Conservation (phyloP, 2,113 vertebrate genomes). For the Oxyura jamaicensis region DNA sequence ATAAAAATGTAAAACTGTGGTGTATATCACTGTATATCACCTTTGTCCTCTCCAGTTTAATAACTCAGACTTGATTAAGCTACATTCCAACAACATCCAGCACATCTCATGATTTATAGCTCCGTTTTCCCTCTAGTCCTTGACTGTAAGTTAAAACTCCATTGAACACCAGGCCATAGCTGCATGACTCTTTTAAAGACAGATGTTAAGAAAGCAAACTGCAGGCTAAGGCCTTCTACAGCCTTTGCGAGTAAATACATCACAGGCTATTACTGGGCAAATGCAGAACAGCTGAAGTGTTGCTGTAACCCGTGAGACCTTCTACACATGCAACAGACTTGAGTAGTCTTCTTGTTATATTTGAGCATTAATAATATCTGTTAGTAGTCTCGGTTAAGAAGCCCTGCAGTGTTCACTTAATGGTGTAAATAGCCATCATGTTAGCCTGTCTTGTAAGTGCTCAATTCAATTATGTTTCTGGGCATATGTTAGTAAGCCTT, state of each 20-base stretch:
- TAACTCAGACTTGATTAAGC: neutral
- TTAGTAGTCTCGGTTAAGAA: neutral
- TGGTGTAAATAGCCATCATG: neutral
- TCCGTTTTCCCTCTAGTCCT: neutral
- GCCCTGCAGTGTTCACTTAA: neutral
- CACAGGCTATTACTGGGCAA: neutral
- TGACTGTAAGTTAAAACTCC: constrained; percentile 26
- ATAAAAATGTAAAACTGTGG: neutral
- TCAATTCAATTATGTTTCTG: constrained; percentile 40
- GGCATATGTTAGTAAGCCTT: neutral
- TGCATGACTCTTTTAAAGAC: neutral
- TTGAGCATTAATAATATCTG: neutral
- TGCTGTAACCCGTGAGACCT: neutral
- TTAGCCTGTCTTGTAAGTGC: neutral
- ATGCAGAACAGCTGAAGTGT: neutral
- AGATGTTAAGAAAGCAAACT: constrained; percentile 29
- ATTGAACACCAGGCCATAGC: neutral
- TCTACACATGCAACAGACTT: constrained; percentile 12
- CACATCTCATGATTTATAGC: neutral
- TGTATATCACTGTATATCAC: neutral
- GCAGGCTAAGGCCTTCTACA: neutral
- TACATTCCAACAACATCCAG: neutral
- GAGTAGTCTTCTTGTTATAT: neutral
- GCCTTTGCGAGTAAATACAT: constrained; percentile 37
- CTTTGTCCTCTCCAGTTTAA: neutral